Conservation (phyloP, 2,797 vertebrate genomes). For the Rousettus madagascariensis region DNA sequence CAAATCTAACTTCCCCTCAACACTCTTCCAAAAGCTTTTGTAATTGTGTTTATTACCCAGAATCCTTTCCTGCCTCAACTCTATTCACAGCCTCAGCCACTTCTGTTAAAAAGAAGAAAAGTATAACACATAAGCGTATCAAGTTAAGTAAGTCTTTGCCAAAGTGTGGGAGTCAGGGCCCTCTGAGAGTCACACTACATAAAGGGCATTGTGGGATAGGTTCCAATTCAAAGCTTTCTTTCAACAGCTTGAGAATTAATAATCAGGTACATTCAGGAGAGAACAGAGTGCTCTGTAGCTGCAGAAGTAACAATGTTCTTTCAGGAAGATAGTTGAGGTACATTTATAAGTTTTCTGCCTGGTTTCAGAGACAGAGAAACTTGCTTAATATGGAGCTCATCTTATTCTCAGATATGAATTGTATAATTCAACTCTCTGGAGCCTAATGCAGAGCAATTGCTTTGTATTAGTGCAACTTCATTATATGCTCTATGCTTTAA, state of each 20-base stretch:
- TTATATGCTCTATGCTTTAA: slow-evolving; percentile 56
- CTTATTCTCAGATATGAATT: slow-evolving; percentile 49
- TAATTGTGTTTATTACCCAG: not conserved
- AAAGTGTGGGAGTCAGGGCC: slow-evolving; percentile 55
- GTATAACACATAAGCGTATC: slow-evolving; percentile 38
- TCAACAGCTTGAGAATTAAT: slow-evolving; percentile 67
- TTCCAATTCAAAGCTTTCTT: slow-evolving; percentile 45
- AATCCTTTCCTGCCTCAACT: not conserved
- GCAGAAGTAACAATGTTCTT: slow-evolving; percentile 50
- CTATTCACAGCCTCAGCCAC: not conserved
- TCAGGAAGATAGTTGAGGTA: slow-evolving; percentile 60
- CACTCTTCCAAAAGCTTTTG: slow-evolving; percentile 8
- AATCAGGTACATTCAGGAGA: slow-evolving; percentile 59
- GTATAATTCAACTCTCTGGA: slow-evolving; percentile 47
- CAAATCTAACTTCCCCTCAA: not conserved
- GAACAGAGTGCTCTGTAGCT: slow-evolving; percentile 10
- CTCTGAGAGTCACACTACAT: slow-evolving; percentile 14
- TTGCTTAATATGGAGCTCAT: slow-evolving; percentile 46
- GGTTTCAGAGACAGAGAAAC: slow-evolving; percentile 46
- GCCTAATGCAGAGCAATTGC: slow-evolving; percentile 60
- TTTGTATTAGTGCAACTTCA: slow-evolving; percentile 47
- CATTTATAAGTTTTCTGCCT: slow-evolving; percentile 61
- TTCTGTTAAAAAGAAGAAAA: slow-evolving; percentile 50
- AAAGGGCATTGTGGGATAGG: not conserved
- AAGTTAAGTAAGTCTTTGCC: slow-evolving; percentile 58